These are phyloP conservation scores for Tragopan temminckii DNA, from an alignment of 2,797 vertebrate species.

Conservation along the genomic window DNA sequence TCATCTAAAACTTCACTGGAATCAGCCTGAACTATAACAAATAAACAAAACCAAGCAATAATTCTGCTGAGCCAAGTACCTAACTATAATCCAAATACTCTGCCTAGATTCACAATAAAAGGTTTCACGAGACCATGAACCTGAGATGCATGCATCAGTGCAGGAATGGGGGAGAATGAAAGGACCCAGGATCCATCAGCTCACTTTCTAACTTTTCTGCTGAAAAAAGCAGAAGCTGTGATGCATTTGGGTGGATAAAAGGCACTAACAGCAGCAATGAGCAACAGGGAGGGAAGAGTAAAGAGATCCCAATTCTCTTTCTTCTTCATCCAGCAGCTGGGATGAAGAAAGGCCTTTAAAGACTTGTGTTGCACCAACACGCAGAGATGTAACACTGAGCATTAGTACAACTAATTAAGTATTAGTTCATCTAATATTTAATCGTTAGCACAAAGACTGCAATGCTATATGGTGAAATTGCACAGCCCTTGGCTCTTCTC, in stretches of 20 bases:
- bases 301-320: neutral
- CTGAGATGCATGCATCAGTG: neutral
- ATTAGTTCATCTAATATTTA: neutral
- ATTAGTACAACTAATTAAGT: neutral
- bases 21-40: neutral
- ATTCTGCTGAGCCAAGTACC: neutral
- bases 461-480: neutral
- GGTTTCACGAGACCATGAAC: neutral
- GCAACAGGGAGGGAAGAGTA: neutral
- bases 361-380: neutral
- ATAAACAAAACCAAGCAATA: neutral
- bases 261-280: neutral
- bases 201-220: neutral
- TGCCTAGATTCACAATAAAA: neutral
- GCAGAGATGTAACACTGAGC: neutral
- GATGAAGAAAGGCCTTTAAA: neutral
- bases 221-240: neutral
- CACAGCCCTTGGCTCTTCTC: neutral
- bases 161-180: neutral
- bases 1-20: neutral
- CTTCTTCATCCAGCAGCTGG: neutral
- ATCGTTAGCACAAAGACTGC: neutral
- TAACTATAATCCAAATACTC: neutral
- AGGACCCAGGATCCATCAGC: neutral
- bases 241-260: neutral